Conservation (phyloP, 1,140 invertebrate genomes). For the Temnothorax longispinosus region DNA sequence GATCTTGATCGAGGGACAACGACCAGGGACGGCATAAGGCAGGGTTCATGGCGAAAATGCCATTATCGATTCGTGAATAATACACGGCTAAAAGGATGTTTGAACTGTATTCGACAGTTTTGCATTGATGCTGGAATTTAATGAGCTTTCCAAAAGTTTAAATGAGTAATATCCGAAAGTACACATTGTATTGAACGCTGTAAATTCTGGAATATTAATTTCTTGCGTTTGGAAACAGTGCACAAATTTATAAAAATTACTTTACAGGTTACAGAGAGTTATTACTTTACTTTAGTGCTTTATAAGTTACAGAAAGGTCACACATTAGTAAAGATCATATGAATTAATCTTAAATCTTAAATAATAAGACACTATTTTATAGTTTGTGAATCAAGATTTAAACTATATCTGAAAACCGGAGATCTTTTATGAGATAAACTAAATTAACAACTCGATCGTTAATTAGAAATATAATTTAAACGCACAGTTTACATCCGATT, state of each 20-base stretch:
- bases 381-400: background rate
- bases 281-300: too few species aligned
- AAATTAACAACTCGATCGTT: background rate
- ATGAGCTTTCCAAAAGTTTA: conserved; percentile 1
- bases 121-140: background rate
- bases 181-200: background rate
- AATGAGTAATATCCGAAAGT: background rate
- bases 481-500: background rate
- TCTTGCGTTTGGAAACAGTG: background rate
- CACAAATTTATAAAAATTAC: background rate
- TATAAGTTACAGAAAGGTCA: background rate
- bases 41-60: background rate
- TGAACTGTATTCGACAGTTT: background rate
- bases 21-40: conserved; percentile 62
- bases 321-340: background rate
- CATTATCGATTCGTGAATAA: background rate
- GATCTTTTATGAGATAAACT: background rate
- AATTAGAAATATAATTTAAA: background rate
- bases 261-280: background rate
- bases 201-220: background rate
- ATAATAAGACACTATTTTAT: background rate
- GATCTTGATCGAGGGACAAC: conserved; percentile 74
- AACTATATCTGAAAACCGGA: background rate
- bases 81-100: background rate
- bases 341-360: background rate